Evolutionary conservation across 1,140 invertebrate genomes (phyloP).

Genomic region (Drosophila varians): DNA sequence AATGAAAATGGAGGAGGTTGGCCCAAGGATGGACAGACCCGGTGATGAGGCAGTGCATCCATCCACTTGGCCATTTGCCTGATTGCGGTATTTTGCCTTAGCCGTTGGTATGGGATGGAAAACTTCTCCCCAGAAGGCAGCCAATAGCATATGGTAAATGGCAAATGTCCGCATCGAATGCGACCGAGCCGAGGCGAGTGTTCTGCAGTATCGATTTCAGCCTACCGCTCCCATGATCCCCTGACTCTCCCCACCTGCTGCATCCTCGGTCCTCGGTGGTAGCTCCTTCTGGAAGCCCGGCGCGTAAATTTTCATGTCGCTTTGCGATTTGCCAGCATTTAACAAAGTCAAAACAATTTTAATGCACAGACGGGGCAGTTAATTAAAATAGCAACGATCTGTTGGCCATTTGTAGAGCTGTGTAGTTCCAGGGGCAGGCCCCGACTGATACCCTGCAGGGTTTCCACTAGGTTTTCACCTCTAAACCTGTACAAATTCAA

Average conservation of each 20-base stretch:
- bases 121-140: conserved; percentile 5
- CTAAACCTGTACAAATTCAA: no score
- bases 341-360: conserved; percentile 83
- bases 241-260: neutral
- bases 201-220: conserved; percentile 70
- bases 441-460: conserved; percentile 32
- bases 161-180: conserved; percentile 52
- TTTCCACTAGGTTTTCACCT: neutral
- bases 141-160: conserved; percentile 25
- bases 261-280: conserved; percentile 20
- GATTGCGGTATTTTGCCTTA: conserved; percentile 72
- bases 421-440: neutral
- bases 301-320: conserved; percentile 79
- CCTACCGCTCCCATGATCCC: conserved; percentile 29
- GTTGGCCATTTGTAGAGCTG: conserved; percentile 39
- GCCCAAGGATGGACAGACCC: conserved; percentile 16
- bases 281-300: conserved; percentile 29
- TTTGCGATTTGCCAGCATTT: conserved; percentile 81
- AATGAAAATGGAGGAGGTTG: conserved; percentile 27
- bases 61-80: conserved; percentile 64
- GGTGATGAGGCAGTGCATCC: conserved; percentile 44
- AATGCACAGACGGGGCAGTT: conserved; percentile 77
- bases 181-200: conserved; percentile 26
- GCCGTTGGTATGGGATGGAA: conserved; percentile 7
- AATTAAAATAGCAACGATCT: conserved; percentile 80